Percentiles rank a stretch among this genome's conserved stretches.
These are phyloP conservation scores for Acrobasis repandana DNA, from an alignment of 2,888 invertebrate species.

Conservation along the genomic window DNA sequence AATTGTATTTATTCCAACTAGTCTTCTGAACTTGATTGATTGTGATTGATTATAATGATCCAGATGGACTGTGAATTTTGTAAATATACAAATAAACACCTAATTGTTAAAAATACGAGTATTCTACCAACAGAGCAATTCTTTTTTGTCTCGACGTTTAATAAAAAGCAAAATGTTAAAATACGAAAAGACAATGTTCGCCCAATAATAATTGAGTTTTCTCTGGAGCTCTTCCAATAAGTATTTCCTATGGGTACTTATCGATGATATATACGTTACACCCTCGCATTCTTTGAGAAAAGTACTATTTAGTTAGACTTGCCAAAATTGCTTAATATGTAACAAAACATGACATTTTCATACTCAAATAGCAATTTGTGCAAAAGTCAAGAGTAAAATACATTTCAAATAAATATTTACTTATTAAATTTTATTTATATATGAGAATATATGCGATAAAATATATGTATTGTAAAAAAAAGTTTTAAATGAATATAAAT, in stretches of 20 bases:
- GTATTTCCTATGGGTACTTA: conserved; percentile 41
- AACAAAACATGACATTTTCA: neutral
- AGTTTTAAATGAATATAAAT: too few relatives aligned
- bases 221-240: conserved; percentile 66
- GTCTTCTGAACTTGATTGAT: too few relatives aligned
- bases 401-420: neutral
- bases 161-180: neutral
- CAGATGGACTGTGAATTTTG: too few relatives aligned
- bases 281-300: neutral
- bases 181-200: conserved; percentile 31
- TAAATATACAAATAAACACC: too few relatives aligned
- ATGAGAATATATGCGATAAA: neutral
- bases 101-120: too few relatives aligned
- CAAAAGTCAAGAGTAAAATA: neutral
- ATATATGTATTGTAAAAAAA: too few relatives aligned
- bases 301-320: neutral
- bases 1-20: too few relatives aligned
- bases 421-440: neutral
- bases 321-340: conserved; percentile 1
- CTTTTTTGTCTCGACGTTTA: too few relatives aligned
- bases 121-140: too few relatives aligned
- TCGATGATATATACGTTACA: neutral
- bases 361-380: neutral
- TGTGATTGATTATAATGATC: too few relatives aligned
- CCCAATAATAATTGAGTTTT: conserved; percentile 63